phyloP scores from a whole-genome alignment of 2,888 invertebrate genomes.

The Amorpha juglandis region DNA sequence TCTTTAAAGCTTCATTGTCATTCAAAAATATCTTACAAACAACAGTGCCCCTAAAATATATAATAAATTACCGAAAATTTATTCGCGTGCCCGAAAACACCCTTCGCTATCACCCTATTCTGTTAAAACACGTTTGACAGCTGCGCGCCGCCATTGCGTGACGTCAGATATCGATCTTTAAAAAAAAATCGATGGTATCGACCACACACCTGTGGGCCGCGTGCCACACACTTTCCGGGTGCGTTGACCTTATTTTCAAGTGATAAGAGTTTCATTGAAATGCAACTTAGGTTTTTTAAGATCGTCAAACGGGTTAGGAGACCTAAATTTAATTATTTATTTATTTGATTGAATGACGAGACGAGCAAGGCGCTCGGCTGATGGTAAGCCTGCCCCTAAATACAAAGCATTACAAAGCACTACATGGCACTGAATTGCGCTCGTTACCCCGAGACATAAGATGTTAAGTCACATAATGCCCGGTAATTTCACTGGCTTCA shows the following conservation, averaged over 20 bases:
- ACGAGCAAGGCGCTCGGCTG: too few species aligned
- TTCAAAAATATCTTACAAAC: constrained; percentile 23
- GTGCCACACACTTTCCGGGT: constrained; percentile 71
- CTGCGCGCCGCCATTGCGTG: constrained; percentile 74
- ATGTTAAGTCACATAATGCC: too few species aligned
- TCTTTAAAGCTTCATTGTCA: not conserved
- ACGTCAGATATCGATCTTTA: constrained; percentile 78
- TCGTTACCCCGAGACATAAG: too few species aligned
- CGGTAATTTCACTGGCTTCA: too few species aligned
- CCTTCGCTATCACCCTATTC: constrained; percentile 64
- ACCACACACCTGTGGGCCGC: constrained; percentile 75
- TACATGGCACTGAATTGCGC: too few species aligned
- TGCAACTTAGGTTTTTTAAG: too few species aligned
- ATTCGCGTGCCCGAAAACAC: constrained; percentile 40
- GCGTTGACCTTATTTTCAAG: constrained; percentile 61
- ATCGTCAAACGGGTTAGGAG: too few species aligned
- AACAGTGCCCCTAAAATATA: constrained; percentile 33
- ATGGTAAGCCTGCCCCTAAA: too few species aligned
- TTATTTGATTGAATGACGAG: too few species aligned
- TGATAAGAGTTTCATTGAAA: not conserved
- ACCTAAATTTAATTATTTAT: too few species aligned
- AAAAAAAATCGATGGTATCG: constrained; percentile 73
- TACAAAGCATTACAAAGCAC: too few species aligned
- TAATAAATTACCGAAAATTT: constrained; percentile 19
- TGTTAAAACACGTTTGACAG: constrained; percentile 62